phyloP scores from a whole-genome alignment of 2,888 invertebrate species.

The Plagodis pulveraria region DNA sequence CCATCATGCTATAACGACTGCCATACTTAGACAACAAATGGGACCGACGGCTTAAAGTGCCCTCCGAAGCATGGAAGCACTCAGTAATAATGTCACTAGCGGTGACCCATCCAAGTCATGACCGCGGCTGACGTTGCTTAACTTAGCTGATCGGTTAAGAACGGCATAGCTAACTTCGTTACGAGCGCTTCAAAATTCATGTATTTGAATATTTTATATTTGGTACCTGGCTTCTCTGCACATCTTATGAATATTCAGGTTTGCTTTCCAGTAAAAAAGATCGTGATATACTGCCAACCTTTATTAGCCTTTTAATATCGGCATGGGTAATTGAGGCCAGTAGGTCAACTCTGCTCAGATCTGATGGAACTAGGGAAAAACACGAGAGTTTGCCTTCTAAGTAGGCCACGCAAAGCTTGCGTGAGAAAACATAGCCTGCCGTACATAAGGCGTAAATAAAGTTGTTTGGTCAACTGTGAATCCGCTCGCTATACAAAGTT shows the following conservation, averaged over 20 bases:
- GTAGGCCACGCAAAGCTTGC: slow-evolving; percentile 57
- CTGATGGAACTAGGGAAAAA: slow-evolving; percentile 55
- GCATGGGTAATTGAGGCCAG: slow-evolving; percentile 58
- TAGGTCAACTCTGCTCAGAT: slow-evolving; percentile 68
- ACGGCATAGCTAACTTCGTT: too few relatives aligned
- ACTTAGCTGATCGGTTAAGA: too few relatives aligned
- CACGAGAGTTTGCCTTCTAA: slow-evolving; percentile 57
- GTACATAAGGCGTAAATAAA: slow-evolving; percentile 30
- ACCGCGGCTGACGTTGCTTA: too few relatives aligned
- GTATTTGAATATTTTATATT: too few relatives aligned
- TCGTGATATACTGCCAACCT: slow-evolving; percentile 21
- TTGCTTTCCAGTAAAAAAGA: slow-evolving; percentile 5
- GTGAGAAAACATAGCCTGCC: slow-evolving; percentile 44
- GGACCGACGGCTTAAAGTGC: too few relatives aligned
- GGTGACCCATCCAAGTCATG: too few relatives aligned
- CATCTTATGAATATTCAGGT: not conserved
- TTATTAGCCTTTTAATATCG: slow-evolving; percentile 26
- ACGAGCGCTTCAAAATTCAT: too few relatives aligned
- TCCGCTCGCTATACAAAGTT: slow-evolving; percentile 1
- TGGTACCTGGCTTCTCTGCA: not conserved
- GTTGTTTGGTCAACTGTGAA: slow-evolving; percentile 29
- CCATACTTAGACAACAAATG: too few relatives aligned
- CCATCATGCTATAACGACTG: too few relatives aligned
- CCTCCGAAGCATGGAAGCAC: too few relatives aligned
- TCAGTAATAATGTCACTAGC: too few relatives aligned